Evolutionary conservation across 2,113 vertebrate genomes (phyloP).

Genomic region (Podocnemis expansa): DNA sequence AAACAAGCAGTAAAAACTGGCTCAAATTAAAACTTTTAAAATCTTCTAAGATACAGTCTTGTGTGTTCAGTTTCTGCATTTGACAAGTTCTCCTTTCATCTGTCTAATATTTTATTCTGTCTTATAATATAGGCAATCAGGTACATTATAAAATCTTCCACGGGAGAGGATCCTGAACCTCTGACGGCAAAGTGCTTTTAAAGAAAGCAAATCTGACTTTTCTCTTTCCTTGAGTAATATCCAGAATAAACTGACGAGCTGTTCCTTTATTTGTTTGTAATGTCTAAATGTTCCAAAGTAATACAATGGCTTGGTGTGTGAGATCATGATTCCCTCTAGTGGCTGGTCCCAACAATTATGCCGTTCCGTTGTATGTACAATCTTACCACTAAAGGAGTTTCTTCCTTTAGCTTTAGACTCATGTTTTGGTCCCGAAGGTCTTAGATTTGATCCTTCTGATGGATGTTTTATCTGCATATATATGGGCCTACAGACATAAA

Average conservation of each 20-base stretch:
- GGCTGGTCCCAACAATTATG: constrained; percentile 44
- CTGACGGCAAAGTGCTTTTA: constrained; percentile 30
- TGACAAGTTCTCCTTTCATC: constrained; percentile 35
- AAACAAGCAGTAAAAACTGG: constrained; percentile 56
- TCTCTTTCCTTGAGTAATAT: not conserved
- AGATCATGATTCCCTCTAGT: constrained; percentile 65
- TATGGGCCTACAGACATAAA: not conserved
- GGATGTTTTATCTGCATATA: not conserved
- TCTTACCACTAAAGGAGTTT: not conserved
- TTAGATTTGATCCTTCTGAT: not conserved
- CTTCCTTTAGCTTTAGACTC: not conserved
- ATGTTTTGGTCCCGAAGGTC: not conserved
- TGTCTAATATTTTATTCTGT: constrained; percentile 41
- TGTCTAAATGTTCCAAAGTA: not conserved
- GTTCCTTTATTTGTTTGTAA: constrained; percentile 37
- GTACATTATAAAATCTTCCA: constrained; percentile 6
- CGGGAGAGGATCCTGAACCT: not conserved
- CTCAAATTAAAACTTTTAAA: constrained; percentile 59
- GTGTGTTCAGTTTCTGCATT: constrained; percentile 39
- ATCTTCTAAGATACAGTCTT: constrained; percentile 25
- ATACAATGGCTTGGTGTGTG: constrained; percentile 28
- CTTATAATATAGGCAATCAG: not conserved
- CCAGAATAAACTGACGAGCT: constrained; percentile 15
- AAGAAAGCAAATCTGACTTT: constrained; percentile 55
- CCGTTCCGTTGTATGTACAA: constrained; percentile 3